phyloP scores from a whole-genome alignment of 2,797 vertebrate species.

The Zenarchopterus dispar region DNA sequence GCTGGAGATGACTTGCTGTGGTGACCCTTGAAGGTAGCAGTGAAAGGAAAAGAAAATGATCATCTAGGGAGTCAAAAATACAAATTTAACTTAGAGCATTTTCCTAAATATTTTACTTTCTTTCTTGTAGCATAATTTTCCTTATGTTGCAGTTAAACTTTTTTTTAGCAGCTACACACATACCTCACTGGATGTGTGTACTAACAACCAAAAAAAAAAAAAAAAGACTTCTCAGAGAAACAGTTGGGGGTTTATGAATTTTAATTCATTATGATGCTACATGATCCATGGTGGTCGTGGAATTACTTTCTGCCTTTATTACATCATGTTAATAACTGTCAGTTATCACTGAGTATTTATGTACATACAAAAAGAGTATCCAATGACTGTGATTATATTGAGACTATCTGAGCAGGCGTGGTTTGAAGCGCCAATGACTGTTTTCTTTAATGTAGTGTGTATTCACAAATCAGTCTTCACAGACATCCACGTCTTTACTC shows the following conservation, averaged over 20 bases:
- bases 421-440: constrained; percentile 52
- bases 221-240: constrained; percentile 41
- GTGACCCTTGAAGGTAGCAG: too few relatives aligned
- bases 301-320: constrained; percentile 55
- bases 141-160: too few relatives aligned
- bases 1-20: too few relatives aligned
- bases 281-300: constrained; percentile 63
- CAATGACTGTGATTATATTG: constrained; percentile 68
- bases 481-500: constrained; percentile 26
- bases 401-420: constrained; percentile 58
- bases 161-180: too few relatives aligned
- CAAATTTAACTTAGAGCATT: too few relatives aligned
- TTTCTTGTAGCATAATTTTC: too few relatives aligned
- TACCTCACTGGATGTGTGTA: not conserved
- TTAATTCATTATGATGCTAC: constrained; percentile 75
- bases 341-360: constrained; percentile 57
- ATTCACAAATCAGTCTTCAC: constrained; percentile 62
- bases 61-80: too few relatives aligned
- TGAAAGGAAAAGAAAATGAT: too few relatives aligned
- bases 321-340: constrained; percentile 70
- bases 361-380: constrained; percentile 79
- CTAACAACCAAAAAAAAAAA: not conserved
- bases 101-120: too few relatives aligned
- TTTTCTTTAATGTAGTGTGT: constrained; percentile 63
- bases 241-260: constrained; percentile 61